phyloP scores from a whole-genome alignment of 2,113 vertebrate species.

The Tor tambroides region DNA sequence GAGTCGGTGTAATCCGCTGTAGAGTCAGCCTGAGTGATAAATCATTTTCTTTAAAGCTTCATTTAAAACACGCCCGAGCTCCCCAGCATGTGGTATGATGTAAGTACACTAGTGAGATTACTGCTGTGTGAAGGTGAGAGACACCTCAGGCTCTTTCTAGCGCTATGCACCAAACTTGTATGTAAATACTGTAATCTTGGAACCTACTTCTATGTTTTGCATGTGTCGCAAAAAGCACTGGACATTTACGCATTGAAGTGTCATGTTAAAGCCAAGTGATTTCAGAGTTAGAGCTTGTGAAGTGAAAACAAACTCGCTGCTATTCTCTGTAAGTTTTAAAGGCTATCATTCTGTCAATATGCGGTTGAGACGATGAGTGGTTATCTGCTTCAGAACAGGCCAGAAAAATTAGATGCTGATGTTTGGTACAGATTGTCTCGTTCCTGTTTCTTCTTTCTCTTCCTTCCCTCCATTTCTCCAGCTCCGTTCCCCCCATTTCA shows the following conservation, averaged over 20 bases:
- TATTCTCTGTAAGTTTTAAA: slow-evolving; percentile 54
- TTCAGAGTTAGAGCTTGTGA: slow-evolving; percentile 8
- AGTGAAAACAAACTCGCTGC: not conserved
- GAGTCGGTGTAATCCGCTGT: not conserved
- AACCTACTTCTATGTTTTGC: not conserved
- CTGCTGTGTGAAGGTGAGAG: not conserved
- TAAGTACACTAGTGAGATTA: slow-evolving; percentile 2
- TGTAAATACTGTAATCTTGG: not conserved
- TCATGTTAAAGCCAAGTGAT: not conserved
- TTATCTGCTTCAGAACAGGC: not conserved
- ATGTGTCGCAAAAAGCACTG: not conserved
- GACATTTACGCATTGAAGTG: not conserved
- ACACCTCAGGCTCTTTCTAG: not conserved
- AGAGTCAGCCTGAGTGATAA: not conserved
- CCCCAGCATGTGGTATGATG: not conserved
- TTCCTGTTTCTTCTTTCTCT: slow-evolving; percentile 8
- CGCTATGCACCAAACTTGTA: not conserved
- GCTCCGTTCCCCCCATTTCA: slow-evolving; percentile 36
- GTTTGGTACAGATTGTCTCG: slow-evolving; percentile 15
- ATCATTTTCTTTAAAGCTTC: not conserved
- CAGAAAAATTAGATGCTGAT: slow-evolving; percentile 23
- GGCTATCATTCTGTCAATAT: slow-evolving; percentile 59
- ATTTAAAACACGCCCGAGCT: not conserved
- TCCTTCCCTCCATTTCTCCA: slow-evolving; percentile 18
- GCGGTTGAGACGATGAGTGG: not conserved